Evolutionary conservation across 2,797 vertebrate genomes (phyloP), one percentile per base, ranked within the genome.

Genomic region (Xyrichtys novacula): DNA sequence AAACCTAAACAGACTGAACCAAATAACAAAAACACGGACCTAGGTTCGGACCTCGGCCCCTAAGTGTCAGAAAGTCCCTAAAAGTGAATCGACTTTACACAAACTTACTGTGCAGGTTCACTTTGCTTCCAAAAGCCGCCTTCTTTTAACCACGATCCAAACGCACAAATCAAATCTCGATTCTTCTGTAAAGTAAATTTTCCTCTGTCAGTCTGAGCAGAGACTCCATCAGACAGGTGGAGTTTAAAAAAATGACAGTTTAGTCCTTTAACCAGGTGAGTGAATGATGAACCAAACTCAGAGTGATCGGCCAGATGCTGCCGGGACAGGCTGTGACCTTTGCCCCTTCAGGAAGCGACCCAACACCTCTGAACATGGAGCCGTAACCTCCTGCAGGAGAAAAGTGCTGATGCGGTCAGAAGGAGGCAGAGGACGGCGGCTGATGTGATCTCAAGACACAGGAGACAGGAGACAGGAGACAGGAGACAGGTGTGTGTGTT

Each of bases 321-420:
- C 31, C 58, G 71, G 65, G 71, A 78, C 69, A 82, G 80, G 62
- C 44, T 76, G 44, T 44, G 89, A 92, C 90, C 85, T 91, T 71
- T 86, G 81, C 2, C 87, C 78, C 85, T 54, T 72, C 42, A 89
- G 89, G 90, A 94, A 93, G 89, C 92, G 88, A 91, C 88, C 86
- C 68, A 10, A 60, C 86, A 79, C 83, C 86, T 88, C 79, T 76
- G 77, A 81, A 69, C 66, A 78, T 31, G 65, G 80, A 80, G 59
- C 43, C 20, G 49, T 84, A 32, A 46, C 71, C 78, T 62, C 29
- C 50, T 44, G 20, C n/a, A n/a, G 39, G 39, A 17, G 66, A 80
- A 54, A 80, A 75, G 31, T 17, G 75, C 58, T 65, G 72, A 78
- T 43, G 58, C 34, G 55, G 64, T 62, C 42, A 17, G 29, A 54